Evolutionary conservation across 1,140 invertebrate species (phyloP), one percentile per base, ranked within the genome.

Genomic region (Rhopalosiphum padi): DNA sequence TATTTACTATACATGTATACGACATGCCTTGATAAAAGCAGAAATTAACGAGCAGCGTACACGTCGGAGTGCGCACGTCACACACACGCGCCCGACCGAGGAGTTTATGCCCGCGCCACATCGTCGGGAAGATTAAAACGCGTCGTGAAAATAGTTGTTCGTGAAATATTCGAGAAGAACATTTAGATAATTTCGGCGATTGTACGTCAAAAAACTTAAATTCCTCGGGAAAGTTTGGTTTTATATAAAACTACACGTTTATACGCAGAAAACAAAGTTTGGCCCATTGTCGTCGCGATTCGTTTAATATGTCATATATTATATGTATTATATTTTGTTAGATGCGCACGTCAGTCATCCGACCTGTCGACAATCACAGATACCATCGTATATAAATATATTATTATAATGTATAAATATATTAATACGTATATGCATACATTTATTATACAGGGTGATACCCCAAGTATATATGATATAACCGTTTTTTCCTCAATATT

Each of bases 141-240:
- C 23, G 11, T 86, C 41, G 85, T 85, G 83, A 23, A 85, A 41
- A 85, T 41, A 85, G 35, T 37, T 37, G 35, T 83, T 83, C 9
- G 83, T 41, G 83, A 85, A 85, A 43, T 85, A 85, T 41, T 43
- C 22, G 60, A 68, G 60, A 68, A 68, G 60, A 68, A 68, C 60
- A 37, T 85, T 85, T 25, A 85, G 83, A 85, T n/a, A 21, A 48
- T 87, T 87, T 48, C 15, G 30, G 46, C 25, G 30, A 86, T 46
- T 43, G 41, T 86, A 51, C 43, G 86, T 87, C 86, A 48, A 87
- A 87, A 87, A 87, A 87, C 86, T 87, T 87, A 87, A 87, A 30
- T 18, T 48, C 18, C 18, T 6, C 15, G 11, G 30, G 1, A 87
- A 87, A 87, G 43, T 87, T 87, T 87, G 1, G 86, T 87, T 5